Evolutionary conservation across 2,888 invertebrate species (phyloP).

Genomic region (Platycheirus albimanus): DNA sequence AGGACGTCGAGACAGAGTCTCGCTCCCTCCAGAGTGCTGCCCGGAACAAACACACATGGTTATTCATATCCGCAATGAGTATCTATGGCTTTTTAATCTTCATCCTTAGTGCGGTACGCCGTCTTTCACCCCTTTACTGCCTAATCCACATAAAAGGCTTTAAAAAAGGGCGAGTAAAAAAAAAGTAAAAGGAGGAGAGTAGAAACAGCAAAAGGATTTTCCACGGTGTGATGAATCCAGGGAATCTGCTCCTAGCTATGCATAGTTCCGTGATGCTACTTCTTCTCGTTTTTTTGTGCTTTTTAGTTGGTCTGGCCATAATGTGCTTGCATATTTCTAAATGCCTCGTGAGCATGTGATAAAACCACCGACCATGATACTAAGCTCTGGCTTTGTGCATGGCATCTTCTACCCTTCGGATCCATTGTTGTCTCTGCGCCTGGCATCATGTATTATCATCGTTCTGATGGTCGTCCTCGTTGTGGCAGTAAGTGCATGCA

Average conservation of each 20-base stretch:
- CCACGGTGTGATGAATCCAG: slow-evolving; percentile 73
- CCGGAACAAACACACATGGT: slow-evolving; percentile 41
- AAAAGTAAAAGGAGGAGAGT: background rate
- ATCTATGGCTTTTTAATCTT: slow-evolving; percentile 74
- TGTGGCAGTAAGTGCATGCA: slow-evolving; percentile 64
- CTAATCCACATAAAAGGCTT: slow-evolving; percentile 62
- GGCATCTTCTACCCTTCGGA: slow-evolving; percentile 28
- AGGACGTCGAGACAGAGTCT: slow-evolving; percentile 53
- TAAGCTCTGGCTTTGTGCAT: slow-evolving; percentile 53
- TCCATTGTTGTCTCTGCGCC: slow-evolving; percentile 61
- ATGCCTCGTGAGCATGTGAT: slow-evolving; percentile 74
- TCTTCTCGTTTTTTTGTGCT: slow-evolving; percentile 15
- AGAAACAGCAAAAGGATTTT: slow-evolving; percentile 65
- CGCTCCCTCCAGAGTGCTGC: background rate
- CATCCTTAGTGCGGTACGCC: slow-evolving; percentile 66
- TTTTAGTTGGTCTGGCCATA: slow-evolving; percentile 38
- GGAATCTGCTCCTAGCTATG: slow-evolving; percentile 67
- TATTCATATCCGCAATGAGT: slow-evolving; percentile 66
- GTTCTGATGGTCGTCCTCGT: slow-evolving; percentile 46
- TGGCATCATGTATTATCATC: slow-evolving; percentile 63
- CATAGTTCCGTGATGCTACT: slow-evolving; percentile 54
- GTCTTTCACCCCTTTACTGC: slow-evolving; percentile 21
- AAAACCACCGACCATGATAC: slow-evolving; percentile 72
- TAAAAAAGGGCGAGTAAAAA: slow-evolving; percentile 43
- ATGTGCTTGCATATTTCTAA: slow-evolving; percentile 70